Evolutionary conservation across 2,797 vertebrate species (phyloP).

Genomic region (Ceyx erithaca): DNA sequence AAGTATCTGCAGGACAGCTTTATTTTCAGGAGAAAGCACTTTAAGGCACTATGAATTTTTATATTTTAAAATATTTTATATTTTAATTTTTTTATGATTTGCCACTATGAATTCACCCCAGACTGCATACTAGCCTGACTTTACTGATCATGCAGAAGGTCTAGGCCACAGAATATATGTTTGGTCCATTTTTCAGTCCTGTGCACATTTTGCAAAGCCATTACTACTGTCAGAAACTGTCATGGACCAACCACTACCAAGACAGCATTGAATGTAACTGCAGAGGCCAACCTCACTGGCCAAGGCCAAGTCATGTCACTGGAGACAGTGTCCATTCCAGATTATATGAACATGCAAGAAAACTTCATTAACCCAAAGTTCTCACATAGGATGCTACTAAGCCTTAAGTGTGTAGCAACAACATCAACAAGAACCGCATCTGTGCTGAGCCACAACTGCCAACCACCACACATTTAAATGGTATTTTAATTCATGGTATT

Average conservation of each 20-base stretch:
- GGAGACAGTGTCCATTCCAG: background rate
- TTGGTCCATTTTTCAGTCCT: background rate
- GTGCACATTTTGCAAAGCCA: background rate
- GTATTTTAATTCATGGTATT: background rate
- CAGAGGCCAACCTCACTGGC: background rate
- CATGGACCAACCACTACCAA: accelerated
- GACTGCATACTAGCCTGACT: background rate
- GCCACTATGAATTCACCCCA: background rate
- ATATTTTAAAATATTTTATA: too few relatives aligned
- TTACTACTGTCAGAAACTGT: background rate
- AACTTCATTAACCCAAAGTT: background rate
- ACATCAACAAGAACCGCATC: background rate
- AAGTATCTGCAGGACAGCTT: background rate
- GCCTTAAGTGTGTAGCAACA: background rate
- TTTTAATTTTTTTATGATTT: background rate
- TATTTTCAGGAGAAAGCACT: background rate
- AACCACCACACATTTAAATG: background rate
- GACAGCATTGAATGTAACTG: background rate
- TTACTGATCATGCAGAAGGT: background rate
- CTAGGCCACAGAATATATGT: background rate
- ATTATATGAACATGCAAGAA: background rate
- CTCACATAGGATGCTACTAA: background rate
- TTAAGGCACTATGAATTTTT: background rate
- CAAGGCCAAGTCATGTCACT: background rate
- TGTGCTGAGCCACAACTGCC: background rate